Evolutionary conservation across 2,888 invertebrate species (phyloP).

Genomic region (Cryptocephalus primarius): DNA sequence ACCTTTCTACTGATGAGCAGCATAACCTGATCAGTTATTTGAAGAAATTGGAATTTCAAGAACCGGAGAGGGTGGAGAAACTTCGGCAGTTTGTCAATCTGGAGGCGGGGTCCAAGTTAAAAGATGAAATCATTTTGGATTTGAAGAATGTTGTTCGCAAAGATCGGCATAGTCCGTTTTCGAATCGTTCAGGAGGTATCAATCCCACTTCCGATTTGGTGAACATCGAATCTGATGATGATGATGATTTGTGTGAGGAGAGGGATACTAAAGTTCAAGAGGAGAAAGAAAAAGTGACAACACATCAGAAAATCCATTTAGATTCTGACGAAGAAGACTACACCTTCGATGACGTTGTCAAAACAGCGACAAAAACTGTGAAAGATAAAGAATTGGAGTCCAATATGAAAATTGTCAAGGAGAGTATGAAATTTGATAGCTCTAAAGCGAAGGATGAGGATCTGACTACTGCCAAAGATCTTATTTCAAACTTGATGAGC

Average conservation of each 20-base stretch:
- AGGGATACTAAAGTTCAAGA: constrained; percentile 8
- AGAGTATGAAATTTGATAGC: constrained; percentile 19
- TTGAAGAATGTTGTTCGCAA: constrained; percentile 5
- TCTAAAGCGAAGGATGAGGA: constrained; percentile 22
- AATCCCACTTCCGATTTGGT: constrained; percentile 32
- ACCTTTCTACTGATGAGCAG: constrained; percentile 70
- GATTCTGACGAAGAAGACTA: constrained; percentile 71
- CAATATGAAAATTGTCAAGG: constrained; percentile 26
- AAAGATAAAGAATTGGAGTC: constrained; percentile 49
- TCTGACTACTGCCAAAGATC: constrained; percentile 46
- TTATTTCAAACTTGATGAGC: constrained; percentile 55
- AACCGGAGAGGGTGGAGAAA: constrained; percentile 67
- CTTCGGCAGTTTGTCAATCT: constrained; percentile 65
- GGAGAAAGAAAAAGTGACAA: constrained; percentile 19
- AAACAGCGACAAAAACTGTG: constrained; percentile 64
- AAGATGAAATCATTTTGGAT: constrained; percentile 27
- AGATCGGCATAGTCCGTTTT: constrained; percentile 35
- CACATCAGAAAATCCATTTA: constrained; percentile 28
- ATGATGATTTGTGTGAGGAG: constrained; percentile 5
- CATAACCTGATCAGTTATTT: constrained; percentile 71
- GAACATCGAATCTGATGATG: constrained; percentile 15
- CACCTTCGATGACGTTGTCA: constrained; percentile 71
- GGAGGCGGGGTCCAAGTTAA: constrained; percentile 21
- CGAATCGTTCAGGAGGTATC: constrained; percentile 33
- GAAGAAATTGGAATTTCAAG: constrained; percentile 67